phyloP scores from a whole-genome alignment of 2,113 vertebrate genomes.

The Nothocercus nigrocapillus region DNA sequence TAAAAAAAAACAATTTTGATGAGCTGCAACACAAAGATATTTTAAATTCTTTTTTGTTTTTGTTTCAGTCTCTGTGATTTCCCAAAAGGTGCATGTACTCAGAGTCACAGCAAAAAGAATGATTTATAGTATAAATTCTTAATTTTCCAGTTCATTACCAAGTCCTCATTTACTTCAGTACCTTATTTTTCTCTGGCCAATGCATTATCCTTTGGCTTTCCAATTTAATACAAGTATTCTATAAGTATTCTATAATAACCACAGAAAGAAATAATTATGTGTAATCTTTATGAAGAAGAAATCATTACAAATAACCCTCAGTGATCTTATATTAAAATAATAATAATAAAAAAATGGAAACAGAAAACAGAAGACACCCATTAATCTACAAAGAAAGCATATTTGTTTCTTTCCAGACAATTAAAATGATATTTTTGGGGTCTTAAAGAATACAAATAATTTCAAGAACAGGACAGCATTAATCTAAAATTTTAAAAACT shows the following conservation, averaged over 20 bases:
- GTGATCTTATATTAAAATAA: neutral
- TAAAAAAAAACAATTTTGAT: neutral
- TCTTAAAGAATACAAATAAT: neutral
- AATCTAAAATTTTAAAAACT: neutral
- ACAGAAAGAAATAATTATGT: conserved; percentile 49
- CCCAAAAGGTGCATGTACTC: neutral
- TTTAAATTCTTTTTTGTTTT: neutral
- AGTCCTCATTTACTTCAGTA: conserved; percentile 47
- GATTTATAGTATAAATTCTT: conserved; percentile 55
- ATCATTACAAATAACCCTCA: neutral
- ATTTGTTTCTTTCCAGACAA: neutral
- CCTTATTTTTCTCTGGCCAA: conserved; percentile 43
- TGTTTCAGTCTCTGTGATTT: neutral
- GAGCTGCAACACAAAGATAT: neutral
- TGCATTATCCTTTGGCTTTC: conserved; percentile 46
- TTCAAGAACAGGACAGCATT: neutral
- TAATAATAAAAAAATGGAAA: neutral
- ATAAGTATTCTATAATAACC: neutral
- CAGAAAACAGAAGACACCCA: neutral
- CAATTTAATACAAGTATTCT: conserved; percentile 11
- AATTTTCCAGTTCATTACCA: conserved; percentile 73
- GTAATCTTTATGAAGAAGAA: conserved; percentile 24
- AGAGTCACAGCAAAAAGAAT: conserved; percentile 31
- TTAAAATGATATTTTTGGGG: neutral
- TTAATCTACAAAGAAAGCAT: neutral